Base-by-base conservation (phyloP, 2,797 vertebrate species). In the Syngnathus acus region DNA sequence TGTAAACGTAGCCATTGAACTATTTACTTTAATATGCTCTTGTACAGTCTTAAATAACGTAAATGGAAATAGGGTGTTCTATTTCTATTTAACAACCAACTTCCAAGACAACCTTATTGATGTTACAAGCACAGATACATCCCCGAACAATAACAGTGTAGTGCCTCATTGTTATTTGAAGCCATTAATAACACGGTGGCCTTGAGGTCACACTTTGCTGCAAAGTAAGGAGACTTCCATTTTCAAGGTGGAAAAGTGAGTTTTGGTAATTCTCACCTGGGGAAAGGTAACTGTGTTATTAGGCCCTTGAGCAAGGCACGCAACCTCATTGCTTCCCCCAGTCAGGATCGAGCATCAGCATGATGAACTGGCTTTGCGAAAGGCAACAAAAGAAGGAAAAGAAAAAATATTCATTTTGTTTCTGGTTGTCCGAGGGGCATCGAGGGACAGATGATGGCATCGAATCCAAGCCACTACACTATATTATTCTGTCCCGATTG, bases 281-380 rank as follows among this genome's bases (percentile, higher is more conserved):
- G 54, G 54, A 57, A 37, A 57, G 54, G 26, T 57, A 76, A 77
- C 67, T 10, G n/a, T 21, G 64, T 80, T 83, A 79, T 76, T 73
- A 68, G 55, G 64, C 72, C 79, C 75, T 76, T 66, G 65, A 78
- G 81, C 80, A 72, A 57, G 54, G 54, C 26, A 16, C 26, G 2
- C 54, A 57, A 57, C 6, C 54, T 57, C 13, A 57, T 57, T 57
- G 5, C 45, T 40, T 42, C n/a, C 68, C 62, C 6, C 37, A 13
- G 47, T 61, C 68, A 67, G 23, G 26, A 8, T 26, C 13, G 11
- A 55, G 54, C 54, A 57, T 57, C 26, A 37, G 54, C 54, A 37
- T 75, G 17, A 47, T 10, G n/a, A 17, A 17, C 11, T 57, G 26
- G 6, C 13, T 57, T 57, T 37, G 1, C 13, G 23, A 14, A 32